Base-by-base conservation (phyloP, 2,888 invertebrate species). In the Macrosoma leucophasiata region DNA sequence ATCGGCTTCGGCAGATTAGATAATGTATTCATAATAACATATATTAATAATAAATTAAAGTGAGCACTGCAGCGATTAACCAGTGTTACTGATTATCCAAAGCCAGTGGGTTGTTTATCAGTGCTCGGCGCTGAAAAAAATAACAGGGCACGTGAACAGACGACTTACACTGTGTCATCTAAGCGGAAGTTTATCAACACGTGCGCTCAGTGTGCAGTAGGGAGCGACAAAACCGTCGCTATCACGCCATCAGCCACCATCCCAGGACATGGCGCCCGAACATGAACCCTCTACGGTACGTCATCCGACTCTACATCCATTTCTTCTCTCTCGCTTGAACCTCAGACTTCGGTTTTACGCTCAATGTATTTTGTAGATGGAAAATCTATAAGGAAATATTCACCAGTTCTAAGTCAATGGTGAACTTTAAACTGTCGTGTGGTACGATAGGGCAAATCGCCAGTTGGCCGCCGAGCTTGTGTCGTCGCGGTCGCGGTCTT, bases 341-440 rank as follows among this genome's bases (percentile, higher is more conserved):
- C n/a, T n/a, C n/a, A n/a, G n/a, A n/a, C n/a, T n/a, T n/a, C n/a
- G n/a, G n/a, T n/a, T n/a, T n/a, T n/a, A n/a, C n/a, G n/a, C n/a
- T n/a, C n/a, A n/a, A n/a, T n/a, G n/a, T n/a, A n/a, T n/a, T n/a
- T n/a, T n/a, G n/a, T n/a, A n/a, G n/a, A n/a, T n/a, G n/a, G n/a
- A 19, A 23, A 15, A 29, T 26, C 19, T 14, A 54, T 46, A 39
- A 46, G 44, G 43, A 41, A 43, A 44, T 62, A 53, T 52, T 57
- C 52, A 55, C 46, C 41, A 49, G 50, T 49, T 58, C 51, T 61
- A 56, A 47, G 60, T 55, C 55, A 50, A 54, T 61, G 58, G 51
- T 79, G 79, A 79, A 79, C 81, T 81, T 78, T 79, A 79, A 52
- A 74, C 78, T 67, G 58, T 58, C 49, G 58, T 55, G 67, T 62